Base-by-base conservation (phyloP, 2,888 invertebrate species). In the Erebia palarica region DNA sequence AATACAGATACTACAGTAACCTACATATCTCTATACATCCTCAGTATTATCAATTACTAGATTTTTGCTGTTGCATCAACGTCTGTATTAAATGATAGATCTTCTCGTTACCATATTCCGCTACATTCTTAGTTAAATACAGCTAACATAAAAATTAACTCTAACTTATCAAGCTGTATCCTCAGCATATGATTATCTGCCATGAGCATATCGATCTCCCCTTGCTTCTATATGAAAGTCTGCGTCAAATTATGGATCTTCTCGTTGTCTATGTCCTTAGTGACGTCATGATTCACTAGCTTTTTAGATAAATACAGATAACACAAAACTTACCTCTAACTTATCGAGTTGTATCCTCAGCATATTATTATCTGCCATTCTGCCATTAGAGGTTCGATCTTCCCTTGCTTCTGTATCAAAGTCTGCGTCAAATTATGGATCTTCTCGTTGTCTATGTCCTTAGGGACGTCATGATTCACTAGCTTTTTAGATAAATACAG, bases 361-460 rank as follows among this genome's bases (percentile, higher is more conserved):
- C 21, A 97, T 97, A 91, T 98, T 98, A 82, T 97, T 96, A 81
- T 98, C 98, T 0, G 97, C 96, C n/a, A n/a, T n/a, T n/a, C n/a
- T n/a, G n/a, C n/a, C 69, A 97, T 95, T n/a, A n/a, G n/a, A n/a
- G n/a, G n/a, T n/a, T n/a, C 98, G n/a, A 98, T 91, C 77, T 96
- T 95, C 59, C 96, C 96, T 87, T 98, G 98, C 83, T 97, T 98
- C 81, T 96, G 95, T 70, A 98, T 96, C 49, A 98, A 91, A 60
- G 96, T 97, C 82, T 98, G 96, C 0, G 98, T 98, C 16, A 98
- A 90, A 44, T 9, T 90, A 64, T 94, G 93, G 11, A 96, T 86
- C 78, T 90, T 90, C 16, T 91, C 88, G 16, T 80, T 84, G 53
- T 90, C 88, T 77, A 88, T 83, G 74, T 84, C 84, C 49, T 85